These are phyloP conservation scores for Dicerorhinus sumatrensis DNA, from an alignment of 2,113 vertebrate species.

Conservation along the genomic window DNA sequence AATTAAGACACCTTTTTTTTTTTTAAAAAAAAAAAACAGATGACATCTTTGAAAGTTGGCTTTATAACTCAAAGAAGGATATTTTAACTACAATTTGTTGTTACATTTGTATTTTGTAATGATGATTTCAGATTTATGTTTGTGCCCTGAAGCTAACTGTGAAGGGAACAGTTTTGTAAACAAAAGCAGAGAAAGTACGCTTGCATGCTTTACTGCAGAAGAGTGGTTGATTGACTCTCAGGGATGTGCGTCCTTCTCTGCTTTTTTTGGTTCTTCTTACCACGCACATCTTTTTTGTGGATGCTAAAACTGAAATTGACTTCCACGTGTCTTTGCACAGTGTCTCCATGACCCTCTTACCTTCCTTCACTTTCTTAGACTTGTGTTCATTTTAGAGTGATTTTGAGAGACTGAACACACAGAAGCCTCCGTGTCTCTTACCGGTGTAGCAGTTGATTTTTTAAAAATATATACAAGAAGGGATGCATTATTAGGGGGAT, in stretches of 20 bases:
- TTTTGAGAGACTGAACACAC: neutral
- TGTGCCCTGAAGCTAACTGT: neutral
- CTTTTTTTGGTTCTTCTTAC: neutral
- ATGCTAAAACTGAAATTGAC: neutral
- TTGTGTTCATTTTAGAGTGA: neutral
- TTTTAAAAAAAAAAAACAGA: neutral
- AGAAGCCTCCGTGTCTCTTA: neutral
- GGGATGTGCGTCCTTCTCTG: neutral
- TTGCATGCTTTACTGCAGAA: neutral
- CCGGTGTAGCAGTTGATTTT: neutral
- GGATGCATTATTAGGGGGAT: no score
- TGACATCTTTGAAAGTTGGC: neutral
- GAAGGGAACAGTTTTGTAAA: conserved; percentile 38
- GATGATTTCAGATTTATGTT: conserved; percentile 8
- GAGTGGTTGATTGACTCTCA: neutral
- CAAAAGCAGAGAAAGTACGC: neutral
- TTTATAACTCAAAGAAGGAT: neutral
- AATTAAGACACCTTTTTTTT: neutral
- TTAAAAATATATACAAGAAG: neutral
- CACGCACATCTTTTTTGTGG: neutral
- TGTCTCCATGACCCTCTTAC: neutral
- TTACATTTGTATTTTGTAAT: conserved; percentile 19
- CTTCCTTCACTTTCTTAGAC: neutral
- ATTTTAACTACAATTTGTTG: neutral
- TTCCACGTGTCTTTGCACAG: neutral